These are phyloP conservation scores for Podiceps cristatus DNA, from an alignment of 2,113 vertebrate species.

Conservation along the genomic window DNA sequence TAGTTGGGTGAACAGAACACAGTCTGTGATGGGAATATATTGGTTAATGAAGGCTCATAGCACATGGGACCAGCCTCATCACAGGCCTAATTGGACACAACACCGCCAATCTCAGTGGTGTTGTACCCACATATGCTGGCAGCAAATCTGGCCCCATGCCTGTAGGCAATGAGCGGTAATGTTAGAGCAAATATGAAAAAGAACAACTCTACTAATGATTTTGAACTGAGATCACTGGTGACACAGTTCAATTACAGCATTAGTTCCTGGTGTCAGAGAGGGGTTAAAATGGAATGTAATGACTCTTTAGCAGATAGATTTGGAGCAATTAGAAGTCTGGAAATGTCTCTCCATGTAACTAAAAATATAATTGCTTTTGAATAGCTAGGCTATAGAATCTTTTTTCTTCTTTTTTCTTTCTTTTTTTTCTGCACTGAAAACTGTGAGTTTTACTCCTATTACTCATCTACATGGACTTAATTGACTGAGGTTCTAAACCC, in stretches of 20 bases:
- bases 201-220: constrained; percentile 35
- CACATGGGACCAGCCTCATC: neutral
- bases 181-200: constrained; percentile 27
- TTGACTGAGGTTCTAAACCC: constrained; percentile 68
- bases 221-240: constrained; percentile 66
- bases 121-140: neutral
- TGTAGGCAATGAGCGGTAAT: neutral
- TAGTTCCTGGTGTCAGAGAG: constrained; percentile 69
- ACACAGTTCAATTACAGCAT: constrained; percentile 72
- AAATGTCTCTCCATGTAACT: constrained; percentile 70
- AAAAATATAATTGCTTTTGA: constrained; percentile 77
- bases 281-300: constrained; percentile 74
- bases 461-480: constrained; percentile 66
- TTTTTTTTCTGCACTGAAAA: constrained; percentile 29
- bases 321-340: constrained; percentile 75
- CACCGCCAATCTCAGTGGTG: neutral
- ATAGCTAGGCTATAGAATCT: constrained; percentile 52
- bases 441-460: constrained; percentile 64
- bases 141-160: constrained; percentile 28
- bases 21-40: neutral
- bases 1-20: neutral
- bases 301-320: constrained; percentile 72
- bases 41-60: neutral
- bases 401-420: constrained; percentile 7
- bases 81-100: constrained; percentile 25